phyloP scores from a whole-genome alignment of 2,113 vertebrate species.

The Clarias magur region DNA sequence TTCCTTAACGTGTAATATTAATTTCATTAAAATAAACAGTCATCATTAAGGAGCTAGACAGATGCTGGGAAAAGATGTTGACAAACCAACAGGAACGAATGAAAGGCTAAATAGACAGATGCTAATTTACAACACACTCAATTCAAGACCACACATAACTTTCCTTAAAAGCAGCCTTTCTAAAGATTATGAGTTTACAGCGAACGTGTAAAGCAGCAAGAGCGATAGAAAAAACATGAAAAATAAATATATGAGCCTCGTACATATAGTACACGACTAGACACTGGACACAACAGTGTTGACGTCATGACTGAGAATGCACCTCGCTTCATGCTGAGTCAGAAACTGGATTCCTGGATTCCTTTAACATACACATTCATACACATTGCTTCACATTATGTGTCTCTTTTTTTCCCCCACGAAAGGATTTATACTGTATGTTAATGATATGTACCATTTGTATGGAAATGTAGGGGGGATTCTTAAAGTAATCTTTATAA shows the following conservation, averaged over 20 bases:
- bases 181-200: background rate
- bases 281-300: background rate
- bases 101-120: constrained; percentile 21
- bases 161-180: background rate
- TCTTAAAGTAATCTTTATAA: background rate
- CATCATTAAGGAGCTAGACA: background rate
- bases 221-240: background rate
- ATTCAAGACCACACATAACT: background rate
- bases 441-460: background rate
- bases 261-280: background rate
- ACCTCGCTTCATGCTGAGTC: background rate
- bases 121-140: background rate
- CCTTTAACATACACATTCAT: background rate
- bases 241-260: background rate
- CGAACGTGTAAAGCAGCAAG: background rate
- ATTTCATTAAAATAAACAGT: background rate
- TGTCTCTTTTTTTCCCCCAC: too few species aligned
- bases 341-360: background rate
- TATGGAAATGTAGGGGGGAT: background rate
- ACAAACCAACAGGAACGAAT: background rate
- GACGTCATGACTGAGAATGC: background rate
- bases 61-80: background rate
- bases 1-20: background rate
- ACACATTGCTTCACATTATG: background rate
- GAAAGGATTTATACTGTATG: too few species aligned